Evolutionary conservation across 2,797 vertebrate species (phyloP).

Genomic region (Eleutherodactylus coqui): DNA sequence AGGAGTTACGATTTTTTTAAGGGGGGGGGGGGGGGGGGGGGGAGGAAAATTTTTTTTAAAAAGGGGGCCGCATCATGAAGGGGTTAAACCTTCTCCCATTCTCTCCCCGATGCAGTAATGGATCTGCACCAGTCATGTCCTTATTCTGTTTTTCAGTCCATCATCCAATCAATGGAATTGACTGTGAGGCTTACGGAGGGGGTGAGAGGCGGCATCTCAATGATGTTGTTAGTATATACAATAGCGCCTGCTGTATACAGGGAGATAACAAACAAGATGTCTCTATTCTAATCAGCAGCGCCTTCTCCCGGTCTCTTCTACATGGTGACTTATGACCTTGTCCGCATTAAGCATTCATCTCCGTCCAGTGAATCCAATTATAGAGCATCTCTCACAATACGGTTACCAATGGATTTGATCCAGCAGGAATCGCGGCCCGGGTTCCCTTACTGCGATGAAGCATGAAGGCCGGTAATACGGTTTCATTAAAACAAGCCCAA

Average conservation of each 20-base stretch:
- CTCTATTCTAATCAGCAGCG: neutral
- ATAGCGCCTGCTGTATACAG: neutral
- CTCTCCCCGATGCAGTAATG: neutral
- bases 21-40: no score
- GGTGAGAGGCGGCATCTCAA: neutral
- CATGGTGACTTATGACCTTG: slow-evolving; percentile 17
- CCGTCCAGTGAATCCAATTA: slow-evolving; percentile 21
- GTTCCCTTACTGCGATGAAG: neutral
- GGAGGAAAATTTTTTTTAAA: no score
- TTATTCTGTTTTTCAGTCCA: slow-evolving; percentile 18
- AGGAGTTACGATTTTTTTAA: no score
- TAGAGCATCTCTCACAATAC: neutral
- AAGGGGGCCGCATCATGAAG: no score
- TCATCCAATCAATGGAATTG: slow-evolving; percentile 35
- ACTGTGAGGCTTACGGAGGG: neutral
- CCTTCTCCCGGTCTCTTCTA: neutral
- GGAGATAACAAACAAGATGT: slow-evolving; percentile 29
- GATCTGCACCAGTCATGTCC: neutral
- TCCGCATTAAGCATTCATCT: neutral
- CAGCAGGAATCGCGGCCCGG: neutral
- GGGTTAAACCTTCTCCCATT: neutral
- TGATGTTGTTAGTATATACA: slow-evolving; percentile 21
- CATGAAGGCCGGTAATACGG: no score
- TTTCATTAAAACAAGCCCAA: neutral
- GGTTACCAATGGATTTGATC: neutral